Evolutionary conservation across 1,140 invertebrate genomes (phyloP).

Genomic region (Pseudomyrmex sp.): DNA sequence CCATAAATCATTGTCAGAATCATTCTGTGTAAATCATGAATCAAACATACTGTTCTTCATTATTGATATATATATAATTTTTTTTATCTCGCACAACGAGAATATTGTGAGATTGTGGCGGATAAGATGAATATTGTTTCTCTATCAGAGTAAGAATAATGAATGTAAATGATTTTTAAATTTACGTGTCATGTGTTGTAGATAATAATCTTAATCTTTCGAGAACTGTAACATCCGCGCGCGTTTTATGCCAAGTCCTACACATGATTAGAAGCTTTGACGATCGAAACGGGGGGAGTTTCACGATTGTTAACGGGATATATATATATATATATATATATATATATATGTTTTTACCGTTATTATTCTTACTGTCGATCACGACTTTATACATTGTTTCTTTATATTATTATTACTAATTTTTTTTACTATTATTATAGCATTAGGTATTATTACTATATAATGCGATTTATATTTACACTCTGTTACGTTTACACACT

Average conservation of each 20-base stretch:
- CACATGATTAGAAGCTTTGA: slow-evolving; percentile 55
- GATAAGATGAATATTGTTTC: slow-evolving; percentile 64
- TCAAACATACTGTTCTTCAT: slow-evolving; percentile 8
- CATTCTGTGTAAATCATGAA: slow-evolving; percentile 38
- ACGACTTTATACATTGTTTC: too few species aligned
- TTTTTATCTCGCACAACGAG: slow-evolving; percentile 64
- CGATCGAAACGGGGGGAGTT: slow-evolving; percentile 45
- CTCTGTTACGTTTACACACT: slow-evolving; percentile 42
- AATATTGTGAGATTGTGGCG: slow-evolving; percentile 54
- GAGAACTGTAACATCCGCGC: slow-evolving; percentile 55
- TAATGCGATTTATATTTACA: slow-evolving; percentile 38
- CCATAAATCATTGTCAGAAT: slow-evolving; percentile 20
- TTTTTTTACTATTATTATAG: slow-evolving; percentile 50
- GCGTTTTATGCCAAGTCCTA: slow-evolving; percentile 53
- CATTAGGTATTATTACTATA: slow-evolving; percentile 14
- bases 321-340: neutral
- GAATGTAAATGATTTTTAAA: slow-evolving; percentile 72
- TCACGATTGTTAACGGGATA: slow-evolving; percentile 44
- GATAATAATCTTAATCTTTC: slow-evolving; percentile 57
- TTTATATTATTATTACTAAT: slow-evolving; percentile 25
- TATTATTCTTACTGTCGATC: neutral
- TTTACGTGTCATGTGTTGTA: slow-evolving; percentile 69
- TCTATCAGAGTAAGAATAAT: slow-evolving; percentile 64
- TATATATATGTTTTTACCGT: slow-evolving; percentile 10
- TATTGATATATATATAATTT: neutral